Percentiles rank a stretch among this genome's conserved stretches.
Conservation (phyloP, 2,113 vertebrate species). For the Cyphomyrus plagiostoma region DNA sequence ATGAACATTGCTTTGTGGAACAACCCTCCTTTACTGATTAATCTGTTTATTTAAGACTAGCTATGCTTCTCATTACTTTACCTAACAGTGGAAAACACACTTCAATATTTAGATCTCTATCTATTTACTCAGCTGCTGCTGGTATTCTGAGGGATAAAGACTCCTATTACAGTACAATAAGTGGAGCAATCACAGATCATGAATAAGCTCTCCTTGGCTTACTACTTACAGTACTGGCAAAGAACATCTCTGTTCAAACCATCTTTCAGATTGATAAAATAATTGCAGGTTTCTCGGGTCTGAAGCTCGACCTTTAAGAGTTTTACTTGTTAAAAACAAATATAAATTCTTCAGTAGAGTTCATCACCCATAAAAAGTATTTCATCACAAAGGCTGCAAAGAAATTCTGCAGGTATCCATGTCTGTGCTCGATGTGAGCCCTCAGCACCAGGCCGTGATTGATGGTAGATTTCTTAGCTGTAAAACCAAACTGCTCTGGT, state of each 20-base stretch:
- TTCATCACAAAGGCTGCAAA: neutral
- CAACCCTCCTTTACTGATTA: neutral
- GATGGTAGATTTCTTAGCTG: neutral
- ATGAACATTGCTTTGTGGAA: neutral
- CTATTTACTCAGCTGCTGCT: conserved; percentile 1
- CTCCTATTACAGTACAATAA: neutral
- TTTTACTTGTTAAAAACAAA: neutral
- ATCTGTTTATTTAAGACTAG: neutral
- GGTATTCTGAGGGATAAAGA: neutral
- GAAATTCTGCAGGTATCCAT: neutral
- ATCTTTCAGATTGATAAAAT: neutral
- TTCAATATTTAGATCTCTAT: neutral
- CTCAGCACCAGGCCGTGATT: neutral
- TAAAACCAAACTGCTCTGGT: neutral
- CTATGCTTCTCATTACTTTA: neutral
- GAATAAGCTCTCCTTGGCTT: neutral
- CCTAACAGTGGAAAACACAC: neutral
- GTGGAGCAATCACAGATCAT: neutral
- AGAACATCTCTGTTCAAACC: neutral
- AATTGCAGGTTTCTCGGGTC: neutral
- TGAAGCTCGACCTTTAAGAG: neutral
- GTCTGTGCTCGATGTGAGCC: neutral
- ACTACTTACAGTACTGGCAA: neutral
- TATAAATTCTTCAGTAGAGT: neutral
- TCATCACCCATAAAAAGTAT: neutral